Base-by-base conservation (phyloP, 1,140 invertebrate species). In the Babylonia areolata region DNA sequence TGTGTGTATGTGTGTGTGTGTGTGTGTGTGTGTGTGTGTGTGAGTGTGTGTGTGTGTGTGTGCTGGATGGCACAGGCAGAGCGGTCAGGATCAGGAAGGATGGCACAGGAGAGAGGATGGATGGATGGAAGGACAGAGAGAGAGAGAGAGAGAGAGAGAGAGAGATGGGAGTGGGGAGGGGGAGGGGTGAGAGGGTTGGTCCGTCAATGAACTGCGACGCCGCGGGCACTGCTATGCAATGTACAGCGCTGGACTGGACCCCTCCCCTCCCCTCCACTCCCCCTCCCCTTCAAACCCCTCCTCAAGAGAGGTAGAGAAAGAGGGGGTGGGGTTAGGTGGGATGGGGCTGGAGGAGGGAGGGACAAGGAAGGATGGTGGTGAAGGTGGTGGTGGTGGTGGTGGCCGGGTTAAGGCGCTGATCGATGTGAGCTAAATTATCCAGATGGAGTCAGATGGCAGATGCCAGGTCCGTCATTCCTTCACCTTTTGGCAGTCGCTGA, bases 391-490 rank as follows among this genome's bases (percentile, higher is more conserved):
- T 28, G n/a, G 0, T 17, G 71, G n/a, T n/a, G n/a, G n/a, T n/a
- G n/a, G n/a, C n/a, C n/a, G n/a, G n/a, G n/a, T n/a, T n/a, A n/a
- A n/a, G n/a, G n/a, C n/a, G n/a, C 33, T 17, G 71, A 17, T 73
- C 71, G 71, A 73, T 73, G 71, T 35, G 71, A 35, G 71, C n/a
- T 73, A 73, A 73, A 73, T 73, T 73, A 73, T 73, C 71, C 71
- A 73, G 71, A 73, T 73, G 33, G 71, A 73, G 71, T 73, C 31
- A 12, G 5, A 35, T 35, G 6, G 71, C 71, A 35, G 71, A 15
- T 31, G 35, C 71, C 33, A 12, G 71, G 28, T 73, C 71, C 71
- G n/a, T 73, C 71, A 73, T 35, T 73, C 31, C 71, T 17, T 73
- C 71, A 73, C 71, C 71, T 73, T n/a, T 73, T 35, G n/a, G 31